Conservation (phyloP, 2,888 invertebrate species). For the Cetonia aurata region DNA sequence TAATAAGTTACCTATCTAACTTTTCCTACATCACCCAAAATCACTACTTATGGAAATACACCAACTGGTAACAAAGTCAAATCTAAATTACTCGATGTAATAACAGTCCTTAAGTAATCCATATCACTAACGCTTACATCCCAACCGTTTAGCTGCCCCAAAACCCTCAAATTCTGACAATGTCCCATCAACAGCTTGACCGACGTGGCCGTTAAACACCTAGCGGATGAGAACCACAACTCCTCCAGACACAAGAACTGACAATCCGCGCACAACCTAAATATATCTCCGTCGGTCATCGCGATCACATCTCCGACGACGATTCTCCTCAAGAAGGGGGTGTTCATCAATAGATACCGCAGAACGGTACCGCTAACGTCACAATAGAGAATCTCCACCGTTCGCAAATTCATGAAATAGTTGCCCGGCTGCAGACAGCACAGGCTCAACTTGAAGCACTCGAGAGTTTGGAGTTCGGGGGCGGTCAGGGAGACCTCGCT, state of each 20-base stretch:
- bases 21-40: neutral
- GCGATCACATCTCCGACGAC: constrained; percentile 76
- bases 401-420: constrained; percentile 73
- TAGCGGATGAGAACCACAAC: constrained; percentile 78
- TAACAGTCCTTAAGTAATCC: constrained; percentile 74
- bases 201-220: constrained; percentile 73
- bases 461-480: constrained; percentile 73
- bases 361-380: constrained; percentile 71
- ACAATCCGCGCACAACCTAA: constrained; percentile 75
- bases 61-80: constrained; percentile 72
- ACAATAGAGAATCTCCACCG: constrained; percentile 77
- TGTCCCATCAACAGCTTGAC: constrained; percentile 77
- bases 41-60: constrained; percentile 64
- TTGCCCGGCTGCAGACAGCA: constrained; percentile 70
- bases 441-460: constrained; percentile 76
- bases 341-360: constrained; percentile 73
- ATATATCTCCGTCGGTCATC: constrained; percentile 77
- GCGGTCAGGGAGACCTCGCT: constrained; percentile 57
- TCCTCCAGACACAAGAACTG: constrained; percentile 75
- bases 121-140: constrained; percentile 76
- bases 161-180: constrained; percentile 73
- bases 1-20: too few relatives aligned
- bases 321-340: constrained; percentile 72
- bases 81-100: constrained; percentile 76
- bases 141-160: constrained; percentile 80